Evolutionary conservation across 2,113 vertebrate species (phyloP), one percentile per base, ranked within the genome.

Genomic region (Paratilapia polleni): DNA sequence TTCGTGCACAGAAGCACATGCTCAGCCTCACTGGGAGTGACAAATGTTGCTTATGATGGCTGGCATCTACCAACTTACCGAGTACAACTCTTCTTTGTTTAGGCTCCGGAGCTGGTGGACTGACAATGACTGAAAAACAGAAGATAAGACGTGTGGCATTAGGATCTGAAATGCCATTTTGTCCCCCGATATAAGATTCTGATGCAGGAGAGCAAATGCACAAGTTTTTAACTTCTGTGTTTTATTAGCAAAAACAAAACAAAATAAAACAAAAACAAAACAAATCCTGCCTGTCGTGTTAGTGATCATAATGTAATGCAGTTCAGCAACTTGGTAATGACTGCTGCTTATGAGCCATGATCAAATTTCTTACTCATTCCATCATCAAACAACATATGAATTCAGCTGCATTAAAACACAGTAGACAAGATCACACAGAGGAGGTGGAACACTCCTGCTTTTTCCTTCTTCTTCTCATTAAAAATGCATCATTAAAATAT

Each of bases 31-130:
- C 20, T 63, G 13, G 7, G 87, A 78, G 86, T 8, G 57, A 36
- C 14, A 20, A 11, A 22, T 10, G 52, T 34, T 66, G 1, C 43
- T 24, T 10, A 10, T 31, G 19, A 22, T 4, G 17, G 28, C 14
- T 20, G 5, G 6, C 1, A 43, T 22, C 28, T 17, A n/a, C 15
- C 6, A 78, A 95, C 97, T 96, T 93, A 98, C 98, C 96, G 1
- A 89, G 85, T 57, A 90, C 19, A 4, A 91, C 74, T 31, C 92
- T 83, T 89, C 97, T 97, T 75, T 90, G 54, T 78, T 97, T 97
- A 14, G 88, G 81, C 68, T 93, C 96, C 8, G 95, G 93, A 8
- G 89, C 63, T 31, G 91, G 80, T 22, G 78, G 34, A 2, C 76
- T 82, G 63, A 82, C n/a, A n/a, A 41, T 87, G 64, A 94, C 97